A percentile compares a stretch with the other conserved stretches of the same genome.
Conservation (phyloP, 2,888 invertebrate species). For the Tipula vernalis region DNA sequence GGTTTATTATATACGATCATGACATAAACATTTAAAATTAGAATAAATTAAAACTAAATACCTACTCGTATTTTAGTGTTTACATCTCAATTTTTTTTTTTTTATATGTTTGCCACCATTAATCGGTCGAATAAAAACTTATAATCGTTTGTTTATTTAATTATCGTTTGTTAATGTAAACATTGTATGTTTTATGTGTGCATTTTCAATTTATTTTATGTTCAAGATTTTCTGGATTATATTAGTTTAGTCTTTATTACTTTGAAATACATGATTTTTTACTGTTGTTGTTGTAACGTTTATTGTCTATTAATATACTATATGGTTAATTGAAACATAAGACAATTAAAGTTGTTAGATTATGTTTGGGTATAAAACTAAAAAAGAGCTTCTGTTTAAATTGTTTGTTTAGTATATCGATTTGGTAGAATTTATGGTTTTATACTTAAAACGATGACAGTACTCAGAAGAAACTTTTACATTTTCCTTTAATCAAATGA, state of each 20-base stretch:
- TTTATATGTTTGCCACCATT: neutral
- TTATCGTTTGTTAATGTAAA: neutral
- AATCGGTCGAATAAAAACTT: neutral
- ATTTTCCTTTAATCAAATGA: too few species aligned
- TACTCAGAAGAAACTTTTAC: too few species aligned
- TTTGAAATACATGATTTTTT: neutral
- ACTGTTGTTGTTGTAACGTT: neutral
- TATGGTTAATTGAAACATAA: neutral
- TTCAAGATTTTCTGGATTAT: neutral
- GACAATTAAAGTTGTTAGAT: neutral
- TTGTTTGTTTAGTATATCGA: too few species aligned
- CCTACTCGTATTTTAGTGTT: neutral
- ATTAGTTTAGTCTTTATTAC: neutral
- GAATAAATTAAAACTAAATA: neutral
- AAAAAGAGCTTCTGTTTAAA: too few species aligned
- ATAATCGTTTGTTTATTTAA: neutral
- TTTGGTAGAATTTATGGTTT: too few species aligned
- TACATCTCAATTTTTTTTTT: neutral
- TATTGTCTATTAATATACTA: neutral
- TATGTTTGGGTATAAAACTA: too few species aligned
- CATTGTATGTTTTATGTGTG: neutral
- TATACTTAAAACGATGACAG: too few species aligned
- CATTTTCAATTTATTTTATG: neutral
- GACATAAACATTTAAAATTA: neutral
- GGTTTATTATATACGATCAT: neutral